Base-by-base conservation (phyloP, 2,888 invertebrate species). In the Eumerus sabulonum region DNA sequence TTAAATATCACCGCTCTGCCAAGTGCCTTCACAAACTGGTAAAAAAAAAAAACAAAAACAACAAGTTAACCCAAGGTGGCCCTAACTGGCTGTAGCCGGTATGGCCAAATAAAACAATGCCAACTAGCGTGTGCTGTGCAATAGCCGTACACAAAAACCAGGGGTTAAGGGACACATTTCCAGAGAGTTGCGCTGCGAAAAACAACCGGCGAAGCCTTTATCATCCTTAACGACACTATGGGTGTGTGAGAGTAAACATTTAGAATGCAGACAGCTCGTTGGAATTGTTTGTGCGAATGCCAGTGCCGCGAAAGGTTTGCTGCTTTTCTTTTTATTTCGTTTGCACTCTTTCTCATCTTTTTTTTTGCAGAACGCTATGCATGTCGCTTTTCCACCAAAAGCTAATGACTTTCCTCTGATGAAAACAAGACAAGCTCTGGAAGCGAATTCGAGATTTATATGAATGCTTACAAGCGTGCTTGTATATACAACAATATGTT, bases 111-210 rank as follows among this genome's bases (percentile, higher is more conserved):
- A 16, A 53, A 51, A 68, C 38, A 42, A n/a, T n/a, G 27, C 50
- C 44, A 68, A 45, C 51, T 45, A 60, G 27, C 7, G 27, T 27
- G 27, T 27, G 27, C 27, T 4, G 36, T 60, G 47, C 19, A 38
- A 19, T 68, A 51, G 57, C 51, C 51, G 51, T 51, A 51, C 47
- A 27, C 47, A 51, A n/a, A 54, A 38, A 38, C 38, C 51, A 53
- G n/a, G 45, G 53, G 45, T 17, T 27, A 47, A 16, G 45, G 60
- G 11, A 42, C 42, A 56, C 9, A 56, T 42, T 56, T 56, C 40
- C 42, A 40, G 42, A 18, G 40, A 35, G 13, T 19, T 13, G 11
- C 42, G 13, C 14, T 27, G 44, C 13, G 44, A 36, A 13, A 48
- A 40, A 35, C 18, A 27, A 27, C 27, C 27, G 27, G 2, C 27